Evolutionary conservation across 1,140 invertebrate genomes (phyloP), one percentile per base, ranked within the genome.

Genomic region (Eupristina koningsbergeri): DNA sequence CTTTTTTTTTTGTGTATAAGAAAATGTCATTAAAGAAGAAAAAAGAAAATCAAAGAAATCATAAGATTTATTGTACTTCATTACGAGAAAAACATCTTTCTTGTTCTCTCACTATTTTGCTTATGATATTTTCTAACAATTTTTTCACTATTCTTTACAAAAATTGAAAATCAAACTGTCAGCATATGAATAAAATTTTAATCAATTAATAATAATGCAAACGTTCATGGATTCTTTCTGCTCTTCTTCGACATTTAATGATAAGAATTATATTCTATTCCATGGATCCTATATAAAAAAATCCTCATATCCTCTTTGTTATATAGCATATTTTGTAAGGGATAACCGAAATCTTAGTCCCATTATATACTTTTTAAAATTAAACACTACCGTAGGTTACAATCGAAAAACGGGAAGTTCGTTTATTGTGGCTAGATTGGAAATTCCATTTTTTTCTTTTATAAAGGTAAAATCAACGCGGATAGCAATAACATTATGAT

Each of bases 251-350:
- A 77, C 58, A 67, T 77, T 83, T 61, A 83, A 83, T 83, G 69
- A 83, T 83, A 5, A 34, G 81, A 83, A 83, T 83, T 77, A 58
- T 83, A 83, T 83, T 77, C n/a, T n/a, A n/a, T n/a, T n/a, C n/a
- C 74, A 77, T 67, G 73, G 36, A 64, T 77, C 69, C 41, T 3
- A 31, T 19, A 34, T 22, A n/a, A 19, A 41, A n/a, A 36, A 45
- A n/a, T 45, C 11, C 11, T 45, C n/a, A 34, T 15, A 50, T 47
- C 41, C 26, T 34, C 15, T 34, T 39, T 67, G 36, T 71, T 80
- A 34, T 71, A 26, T n/a, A 47, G 41, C 5, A 34, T 26, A 29
- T 76, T 76, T 58, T 29, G 22, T 17, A 36, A 29, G n/a, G 31
- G 26, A 3, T 19, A 31, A 77, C 17, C 11, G 53, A 61, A 61